Evolutionary conservation across 2,888 invertebrate genomes (phyloP), one percentile per base, ranked within the genome.

Genomic region (Aporophyla lueneburgensis): DNA sequence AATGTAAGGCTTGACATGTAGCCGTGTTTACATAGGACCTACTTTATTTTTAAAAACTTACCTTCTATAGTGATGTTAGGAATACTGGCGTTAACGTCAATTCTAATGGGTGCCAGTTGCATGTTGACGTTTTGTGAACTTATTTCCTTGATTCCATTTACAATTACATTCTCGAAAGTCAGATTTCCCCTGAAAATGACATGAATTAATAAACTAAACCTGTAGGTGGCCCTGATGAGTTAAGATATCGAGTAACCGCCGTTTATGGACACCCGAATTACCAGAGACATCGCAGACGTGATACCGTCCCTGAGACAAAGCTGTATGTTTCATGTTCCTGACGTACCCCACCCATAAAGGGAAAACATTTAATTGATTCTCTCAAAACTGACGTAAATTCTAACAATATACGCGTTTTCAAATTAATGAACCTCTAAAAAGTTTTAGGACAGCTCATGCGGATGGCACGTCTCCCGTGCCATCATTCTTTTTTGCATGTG

Each of bases 21-120:
- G 33, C 33, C 33, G 33, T 33, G 33, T 33, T 33, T 46, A 46
- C 43, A 12, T 10, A 12, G 10, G 49, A 27, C 16, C 14, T n/a
- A n/a, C 16, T 43, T 10, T 6, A 46, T 24, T 24, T 6, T 19
- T n/a, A 56, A 24, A 21, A 49, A 21, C 19, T 56, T 24, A 78
- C 78, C 78, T 66, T 71, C 66, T 21, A 78, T 14, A 16, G 49
- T 71, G 27, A 78, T 40, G n/a, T 51, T 49, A 21, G 78, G 78
- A 51, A 78, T 40, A 21, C 49, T 71, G 19, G 27, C 78, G 19
- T 43, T 78, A 19, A 78, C 16, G 54, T 77, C 78, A 46, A 78
- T 33, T 51, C 65, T 71, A 21, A 54, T 7, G 2, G 78, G 71
- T 16, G n/a, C 5, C 19, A 78, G 21, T 46, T 71, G 65, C 21